Percentiles rank a stretch among this genome's conserved stretches.
These are phyloP conservation scores for Drosophila arawakana DNA, from an alignment of 1,140 invertebrate species.

Conservation along the genomic window DNA sequence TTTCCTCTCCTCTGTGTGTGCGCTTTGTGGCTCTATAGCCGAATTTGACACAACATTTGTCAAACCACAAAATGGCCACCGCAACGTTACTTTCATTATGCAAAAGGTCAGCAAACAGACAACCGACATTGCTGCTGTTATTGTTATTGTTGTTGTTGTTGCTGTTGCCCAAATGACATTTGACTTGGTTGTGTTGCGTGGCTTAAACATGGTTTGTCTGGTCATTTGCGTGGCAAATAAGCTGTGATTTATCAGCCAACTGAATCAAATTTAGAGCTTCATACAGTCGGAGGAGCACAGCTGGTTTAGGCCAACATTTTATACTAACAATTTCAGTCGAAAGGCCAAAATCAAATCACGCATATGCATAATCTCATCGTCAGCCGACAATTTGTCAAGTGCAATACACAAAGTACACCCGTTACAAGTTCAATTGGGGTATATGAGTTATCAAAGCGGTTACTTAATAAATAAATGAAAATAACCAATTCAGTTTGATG, in stretches of 20 bases:
- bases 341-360: conserved; percentile 37
- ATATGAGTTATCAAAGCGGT: too few species aligned
- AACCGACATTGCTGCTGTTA: background rate
- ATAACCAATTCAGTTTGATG: too few species aligned
- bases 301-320: conserved; percentile 32
- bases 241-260: conserved; percentile 62
- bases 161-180: conserved; percentile 58
- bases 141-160: conserved; percentile 3
- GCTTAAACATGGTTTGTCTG: conserved; percentile 39
- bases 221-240: conserved; percentile 60
- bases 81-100: conserved; percentile 82
- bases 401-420: conserved; percentile 35
- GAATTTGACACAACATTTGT: conserved; percentile 83
- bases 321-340: conserved; percentile 29
- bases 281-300: background rate
- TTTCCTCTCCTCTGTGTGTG: conserved; percentile 20
- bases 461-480: too few species aligned
- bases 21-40: conserved; percentile 70
- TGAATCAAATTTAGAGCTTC: conserved; percentile 38
- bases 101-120: conserved; percentile 73
- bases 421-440: too few species aligned
- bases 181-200: conserved; percentile 45
- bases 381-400: conserved; percentile 66
- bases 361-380: conserved; percentile 61
- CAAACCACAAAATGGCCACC: conserved; percentile 80